Percentiles rank a stretch among this genome's conserved stretches.
Evolutionary conservation across 2,888 invertebrate genomes (phyloP).

Genomic region (Exocentrus adspersus): DNA sequence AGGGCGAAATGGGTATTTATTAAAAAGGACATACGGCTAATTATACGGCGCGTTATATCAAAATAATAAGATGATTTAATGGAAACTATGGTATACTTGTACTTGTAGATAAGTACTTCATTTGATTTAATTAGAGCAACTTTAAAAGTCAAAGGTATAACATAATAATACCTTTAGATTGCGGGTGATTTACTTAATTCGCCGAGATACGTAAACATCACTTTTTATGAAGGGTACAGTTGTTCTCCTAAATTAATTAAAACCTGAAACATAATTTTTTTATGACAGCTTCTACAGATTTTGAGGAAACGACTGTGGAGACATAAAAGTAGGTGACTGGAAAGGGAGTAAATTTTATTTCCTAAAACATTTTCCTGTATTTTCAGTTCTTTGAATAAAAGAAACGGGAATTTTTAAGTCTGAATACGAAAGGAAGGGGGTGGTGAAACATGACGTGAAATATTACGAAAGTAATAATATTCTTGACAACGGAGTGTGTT

Average conservation of each 20-base stretch:
- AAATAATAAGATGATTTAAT: too few relatives aligned
- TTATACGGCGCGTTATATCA: background rate
- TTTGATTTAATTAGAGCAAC: too few relatives aligned
- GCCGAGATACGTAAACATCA: too few relatives aligned
- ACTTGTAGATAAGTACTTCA: too few relatives aligned
- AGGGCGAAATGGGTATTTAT: background rate
- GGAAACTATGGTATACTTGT: too few relatives aligned
- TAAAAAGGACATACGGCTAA: background rate
- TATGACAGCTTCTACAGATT: too few relatives aligned
- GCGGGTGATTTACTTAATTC: too few relatives aligned
- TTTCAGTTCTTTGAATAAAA: background rate
- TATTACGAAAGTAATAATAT: background rate
- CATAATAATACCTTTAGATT: too few relatives aligned
- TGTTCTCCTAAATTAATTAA: too few relatives aligned
- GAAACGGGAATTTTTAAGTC: background rate
- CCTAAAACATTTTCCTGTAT: background rate
- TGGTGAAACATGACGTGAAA: background rate
- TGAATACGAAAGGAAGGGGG: background rate
- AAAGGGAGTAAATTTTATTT: background rate
- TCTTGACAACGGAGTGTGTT: background rate
- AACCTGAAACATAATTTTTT: too few relatives aligned
- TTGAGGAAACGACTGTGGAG: background rate
- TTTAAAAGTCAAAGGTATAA: too few relatives aligned
- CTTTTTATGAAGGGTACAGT: too few relatives aligned
- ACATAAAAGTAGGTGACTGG: background rate